Base-by-base conservation (phyloP, 2,888 invertebrate species). In the Drosophila limbata region DNA sequence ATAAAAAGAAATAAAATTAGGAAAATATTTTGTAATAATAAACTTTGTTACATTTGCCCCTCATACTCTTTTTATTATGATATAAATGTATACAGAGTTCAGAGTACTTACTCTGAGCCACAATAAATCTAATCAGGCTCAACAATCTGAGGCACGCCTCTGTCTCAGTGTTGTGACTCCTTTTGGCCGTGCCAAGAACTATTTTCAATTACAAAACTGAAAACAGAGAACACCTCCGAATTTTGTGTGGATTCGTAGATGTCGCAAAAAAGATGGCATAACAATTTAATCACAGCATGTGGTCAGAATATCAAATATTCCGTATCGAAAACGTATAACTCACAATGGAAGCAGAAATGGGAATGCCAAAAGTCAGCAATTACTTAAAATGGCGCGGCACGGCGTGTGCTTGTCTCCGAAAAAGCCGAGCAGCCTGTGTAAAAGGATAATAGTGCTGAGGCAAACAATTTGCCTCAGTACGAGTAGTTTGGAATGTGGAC, bases 221-320 rank as follows among this genome's bases (percentile, higher is more conserved):
- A 25, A 48, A 31, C 45, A 44, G 28, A 10, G 40, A 48, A 73
- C 69, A 65, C 68, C 69, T 68, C 69, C 47, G 28, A 62, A 62
- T 59, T 42, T 50, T 48, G 28, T 35, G 39, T 31, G 50, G 39
- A 56, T 56, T 19, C 35, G 55, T 53, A 28, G 40, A 37, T 65
- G 55, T 69, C 53, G 73, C 67, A 39, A 42, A 77, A 74, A 73
- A 72, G 73, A 76, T 76, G 72, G 84, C 82, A 87, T 60, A 83
- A 88, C 90, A 89, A 88, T 90, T 89, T 90, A 90, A 91, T 85
- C 91, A 84, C 91, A 91, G 91, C 91, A 90, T 91, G 91, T 84
- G 91, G 91, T 88, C 85, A 84, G 91, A 90, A 91, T 91, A 91
- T 90, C 90, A 86, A 91, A 91, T 91, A 89, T 86, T 71, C 59